Evolutionary conservation across 1,140 invertebrate genomes (phyloP).

Genomic region (Pogonognathellus flavescens): DNA sequence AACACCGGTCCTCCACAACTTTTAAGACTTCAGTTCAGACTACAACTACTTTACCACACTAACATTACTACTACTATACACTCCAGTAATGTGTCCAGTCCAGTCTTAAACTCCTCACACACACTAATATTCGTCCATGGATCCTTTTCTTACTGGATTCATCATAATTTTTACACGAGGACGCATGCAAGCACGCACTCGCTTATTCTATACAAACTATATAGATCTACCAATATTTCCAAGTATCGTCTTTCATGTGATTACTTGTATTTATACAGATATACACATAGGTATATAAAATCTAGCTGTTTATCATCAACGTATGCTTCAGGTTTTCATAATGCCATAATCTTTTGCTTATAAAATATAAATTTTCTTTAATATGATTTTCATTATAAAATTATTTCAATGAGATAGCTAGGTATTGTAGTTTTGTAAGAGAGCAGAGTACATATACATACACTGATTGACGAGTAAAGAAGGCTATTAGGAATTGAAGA

Average conservation of each 20-base stretch:
- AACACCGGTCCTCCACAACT: not conserved
- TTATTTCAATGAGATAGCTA: too few species aligned
- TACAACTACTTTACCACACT: not conserved
- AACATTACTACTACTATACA: not conserved
- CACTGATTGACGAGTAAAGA: not conserved
- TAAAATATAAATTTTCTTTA: too few species aligned
- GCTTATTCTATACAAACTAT: not conserved
- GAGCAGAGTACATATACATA: not conserved
- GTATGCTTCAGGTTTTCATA: too few species aligned
- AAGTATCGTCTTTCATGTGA: not conserved
- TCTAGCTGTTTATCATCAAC: too few species aligned
- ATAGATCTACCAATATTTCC: not conserved
- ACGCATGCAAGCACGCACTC: constrained; percentile 37
- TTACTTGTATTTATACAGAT: not conserved
- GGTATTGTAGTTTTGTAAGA: not conserved
- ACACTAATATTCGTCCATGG: not conserved
- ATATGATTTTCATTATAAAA: not conserved
- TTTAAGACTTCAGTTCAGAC: not conserved
- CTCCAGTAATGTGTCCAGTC: too few species aligned
- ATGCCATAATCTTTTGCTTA: too few species aligned
- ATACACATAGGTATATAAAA: not conserved
- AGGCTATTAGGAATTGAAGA: too few species aligned
- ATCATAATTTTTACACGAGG: constrained; percentile 32
- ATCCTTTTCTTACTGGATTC: not conserved
- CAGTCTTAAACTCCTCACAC: not conserved